Evolutionary conservation across 2,113 vertebrate genomes (phyloP).

Genomic region (Ornithorhynchus anatinus): DNA sequence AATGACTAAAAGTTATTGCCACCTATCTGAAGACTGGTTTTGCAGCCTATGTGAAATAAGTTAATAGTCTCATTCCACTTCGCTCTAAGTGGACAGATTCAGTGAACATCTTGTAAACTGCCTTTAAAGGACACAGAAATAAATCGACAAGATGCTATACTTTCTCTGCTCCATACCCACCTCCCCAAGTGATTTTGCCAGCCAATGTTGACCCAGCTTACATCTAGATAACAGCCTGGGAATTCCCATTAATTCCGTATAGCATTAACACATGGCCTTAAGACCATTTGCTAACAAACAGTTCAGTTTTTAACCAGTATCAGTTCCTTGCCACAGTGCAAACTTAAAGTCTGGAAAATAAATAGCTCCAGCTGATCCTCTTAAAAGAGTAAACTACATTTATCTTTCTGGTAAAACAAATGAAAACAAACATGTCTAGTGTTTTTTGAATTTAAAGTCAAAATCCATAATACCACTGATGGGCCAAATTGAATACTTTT

Average conservation of each 20-base stretch:
- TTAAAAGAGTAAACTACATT: conserved; percentile 28
- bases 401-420: conserved; percentile 14
- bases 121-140: neutral
- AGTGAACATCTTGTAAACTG: neutral
- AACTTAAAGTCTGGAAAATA: conserved; percentile 4
- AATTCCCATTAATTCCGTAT: neutral
- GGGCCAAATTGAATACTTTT: neutral
- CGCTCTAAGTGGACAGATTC: neutral
- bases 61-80: neutral
- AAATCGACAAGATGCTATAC: neutral
- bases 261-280: neutral
- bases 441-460: neutral
- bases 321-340: neutral
- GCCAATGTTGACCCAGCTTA: neutral
- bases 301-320: neutral
- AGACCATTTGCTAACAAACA: neutral
- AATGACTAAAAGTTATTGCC: neutral
- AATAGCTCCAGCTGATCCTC: conserved; percentile 6
- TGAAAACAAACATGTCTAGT: conserved; percentile 29
- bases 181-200: neutral
- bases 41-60: neutral
- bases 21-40: neutral
- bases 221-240: neutral
- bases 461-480: neutral
- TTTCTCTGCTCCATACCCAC: neutral